Conservation (phyloP, 1,140 invertebrate species). For the Dryas iulia region DNA sequence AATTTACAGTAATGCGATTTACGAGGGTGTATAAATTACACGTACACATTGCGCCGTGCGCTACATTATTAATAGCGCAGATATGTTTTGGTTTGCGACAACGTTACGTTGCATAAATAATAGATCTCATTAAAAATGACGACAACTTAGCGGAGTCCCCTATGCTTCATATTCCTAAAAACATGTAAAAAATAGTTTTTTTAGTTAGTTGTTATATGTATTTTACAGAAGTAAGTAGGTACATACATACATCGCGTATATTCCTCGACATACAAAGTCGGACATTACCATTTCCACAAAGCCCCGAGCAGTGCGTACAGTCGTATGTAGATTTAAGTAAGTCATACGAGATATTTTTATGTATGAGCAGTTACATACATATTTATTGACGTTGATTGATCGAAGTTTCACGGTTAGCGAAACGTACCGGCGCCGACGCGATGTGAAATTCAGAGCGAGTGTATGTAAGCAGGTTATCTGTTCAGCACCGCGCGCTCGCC, state of each 20-base stretch:
- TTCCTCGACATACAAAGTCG: too few species aligned
- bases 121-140: background rate
- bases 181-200: too few species aligned
- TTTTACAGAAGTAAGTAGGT: background rate
- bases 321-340: background rate
- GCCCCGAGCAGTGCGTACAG: background rate
- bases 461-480: background rate
- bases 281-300: background rate
- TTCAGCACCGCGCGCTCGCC: too few species aligned
- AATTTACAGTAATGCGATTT: background rate
- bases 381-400: slow-evolving; percentile 11
- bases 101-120: background rate
- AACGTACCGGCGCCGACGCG: background rate
- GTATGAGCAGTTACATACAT: background rate
- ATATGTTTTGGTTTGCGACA: background rate
- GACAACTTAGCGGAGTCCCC: background rate
- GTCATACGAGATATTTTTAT: background rate
- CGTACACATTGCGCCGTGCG: background rate
- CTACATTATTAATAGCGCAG: background rate
- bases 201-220: too few species aligned
- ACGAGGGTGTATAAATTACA: background rate
- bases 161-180: background rate
- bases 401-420: slow-evolving; percentile 1
- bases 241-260: too few species aligned
- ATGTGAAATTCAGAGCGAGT: background rate